Conservation (phyloP, 2,113 vertebrate species). For the Scomber japonicus region DNA sequence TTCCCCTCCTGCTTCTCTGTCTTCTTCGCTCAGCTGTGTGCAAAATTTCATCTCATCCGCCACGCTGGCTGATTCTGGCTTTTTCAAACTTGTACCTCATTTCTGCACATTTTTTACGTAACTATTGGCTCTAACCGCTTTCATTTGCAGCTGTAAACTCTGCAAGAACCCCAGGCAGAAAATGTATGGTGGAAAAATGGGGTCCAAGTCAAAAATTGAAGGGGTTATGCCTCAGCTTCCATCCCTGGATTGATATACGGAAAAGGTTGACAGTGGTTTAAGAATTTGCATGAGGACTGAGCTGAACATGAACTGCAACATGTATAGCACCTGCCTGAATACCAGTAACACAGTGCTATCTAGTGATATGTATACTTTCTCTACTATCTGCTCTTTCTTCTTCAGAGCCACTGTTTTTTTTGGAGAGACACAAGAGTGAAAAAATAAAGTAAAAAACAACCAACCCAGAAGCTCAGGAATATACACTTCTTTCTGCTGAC, state of each 20-base stretch:
- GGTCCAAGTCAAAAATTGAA: neutral
- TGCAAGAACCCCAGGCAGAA: neutral
- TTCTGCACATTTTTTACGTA: conserved; percentile 16
- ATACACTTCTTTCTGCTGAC: no score
- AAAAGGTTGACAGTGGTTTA: neutral
- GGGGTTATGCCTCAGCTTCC: neutral
- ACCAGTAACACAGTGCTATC: neutral
- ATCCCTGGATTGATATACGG: neutral
- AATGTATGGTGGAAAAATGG: neutral
- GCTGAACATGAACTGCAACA: no score
- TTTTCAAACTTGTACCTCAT: conserved; percentile 13
- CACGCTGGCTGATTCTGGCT: neutral
- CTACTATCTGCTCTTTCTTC: no score
- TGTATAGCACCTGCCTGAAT: neutral
- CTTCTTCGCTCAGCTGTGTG: conserved; percentile 21
- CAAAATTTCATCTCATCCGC: conserved; percentile 22
- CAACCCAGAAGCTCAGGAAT: no score
- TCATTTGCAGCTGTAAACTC: neutral
- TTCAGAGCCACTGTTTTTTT: no score
- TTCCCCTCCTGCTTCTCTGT: conserved; percentile 20
- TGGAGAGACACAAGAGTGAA: no score
- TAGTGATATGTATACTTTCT: no score
- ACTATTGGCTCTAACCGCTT: neutral
- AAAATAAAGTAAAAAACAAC: no score
- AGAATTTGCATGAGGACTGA: neutral